A percentile compares a stretch with the other conserved stretches of the same genome.
These are phyloP conservation scores for Xenopus laevis DNA, from an alignment of 2,113 vertebrate genomes.

Conservation along the genomic window DNA sequence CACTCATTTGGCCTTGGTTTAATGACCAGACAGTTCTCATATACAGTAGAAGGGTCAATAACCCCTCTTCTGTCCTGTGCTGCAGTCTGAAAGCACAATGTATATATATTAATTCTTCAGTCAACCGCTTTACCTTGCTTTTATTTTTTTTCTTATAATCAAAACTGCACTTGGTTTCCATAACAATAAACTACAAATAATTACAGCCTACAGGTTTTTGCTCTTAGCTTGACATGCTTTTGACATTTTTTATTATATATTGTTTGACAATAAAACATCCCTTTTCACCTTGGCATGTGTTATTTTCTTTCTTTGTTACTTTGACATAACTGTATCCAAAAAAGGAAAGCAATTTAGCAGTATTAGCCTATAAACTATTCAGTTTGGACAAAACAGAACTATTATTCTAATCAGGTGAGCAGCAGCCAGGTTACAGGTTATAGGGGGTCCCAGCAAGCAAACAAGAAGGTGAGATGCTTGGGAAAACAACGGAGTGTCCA, in stretches of 20 bases:
- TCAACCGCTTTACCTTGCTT: background rate
- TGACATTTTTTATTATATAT: slow-evolving; percentile 11
- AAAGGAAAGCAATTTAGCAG: slow-evolving; percentile 28
- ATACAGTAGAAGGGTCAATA: too few relatives aligned
- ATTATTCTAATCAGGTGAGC: background rate
- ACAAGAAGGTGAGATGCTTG: too few relatives aligned
- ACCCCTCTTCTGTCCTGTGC: too few relatives aligned
- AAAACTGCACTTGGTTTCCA: slow-evolving; percentile 13
- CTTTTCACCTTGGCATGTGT: background rate
- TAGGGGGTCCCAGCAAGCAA: too few relatives aligned
- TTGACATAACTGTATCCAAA: background rate
- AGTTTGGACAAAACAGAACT: slow-evolving; percentile 18
- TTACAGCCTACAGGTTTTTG: slow-evolving; percentile 2
- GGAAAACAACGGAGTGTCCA: too few relatives aligned
- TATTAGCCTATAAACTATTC: slow-evolving; percentile 41
- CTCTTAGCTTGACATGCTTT: background rate
- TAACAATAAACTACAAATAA: slow-evolving; percentile 18
- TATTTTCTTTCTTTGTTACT: background rate
- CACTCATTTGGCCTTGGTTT: too few relatives aligned
- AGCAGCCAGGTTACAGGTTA: background rate
- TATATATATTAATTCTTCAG: too few relatives aligned
- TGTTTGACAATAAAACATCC: slow-evolving; percentile 21
- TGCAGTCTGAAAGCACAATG: too few relatives aligned
- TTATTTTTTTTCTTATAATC: background rate
- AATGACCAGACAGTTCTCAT: too few relatives aligned